Conservation (phyloP, 1,140 invertebrate species). For the Brachionus angularis region DNA sequence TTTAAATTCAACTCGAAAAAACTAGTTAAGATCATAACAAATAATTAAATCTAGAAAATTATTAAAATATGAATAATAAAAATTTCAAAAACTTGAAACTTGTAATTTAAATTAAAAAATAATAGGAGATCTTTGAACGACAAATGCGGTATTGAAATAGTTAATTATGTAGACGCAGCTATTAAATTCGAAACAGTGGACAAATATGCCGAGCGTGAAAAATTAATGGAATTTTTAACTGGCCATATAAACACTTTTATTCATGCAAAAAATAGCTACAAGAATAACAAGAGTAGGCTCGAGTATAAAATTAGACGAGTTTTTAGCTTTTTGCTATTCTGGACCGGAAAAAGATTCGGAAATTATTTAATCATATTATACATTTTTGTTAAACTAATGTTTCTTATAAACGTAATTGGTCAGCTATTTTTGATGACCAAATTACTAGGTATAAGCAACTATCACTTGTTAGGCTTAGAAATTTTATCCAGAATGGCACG, state of each 20-base stretch:
- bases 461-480: slow-evolving; percentile 33
- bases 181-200: slow-evolving; percentile 40
- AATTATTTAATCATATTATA: slow-evolving; percentile 58
- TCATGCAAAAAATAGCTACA: slow-evolving; percentile 34
- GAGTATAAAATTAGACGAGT: slow-evolving; percentile 16
- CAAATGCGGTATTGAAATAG: slow-evolving; percentile 42
- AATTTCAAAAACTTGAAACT: too few species aligned
- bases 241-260: slow-evolving; percentile 26
- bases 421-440: slow-evolving; percentile 57
- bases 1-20: too few species aligned
- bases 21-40: too few species aligned
- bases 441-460: slow-evolving; percentile 45
- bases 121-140: slow-evolving; percentile 51
- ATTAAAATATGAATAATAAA: too few species aligned
- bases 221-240: slow-evolving; percentile 42
- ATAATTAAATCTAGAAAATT: too few species aligned
- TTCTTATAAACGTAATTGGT: slow-evolving; percentile 57
- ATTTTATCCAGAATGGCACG: slow-evolving; percentile 18
- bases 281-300: not conserved
- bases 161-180: slow-evolving; percentile 39
- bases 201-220: slow-evolving; percentile 36
- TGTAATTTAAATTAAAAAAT: slow-evolving; percentile 42
- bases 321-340: slow-evolving; percentile 47
- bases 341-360: slow-evolving; percentile 51
- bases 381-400: slow-evolving; percentile 57